Evolutionary conservation across 2,113 vertebrate genomes (phyloP).

Genomic region (Collichthys lucidus): DNA sequence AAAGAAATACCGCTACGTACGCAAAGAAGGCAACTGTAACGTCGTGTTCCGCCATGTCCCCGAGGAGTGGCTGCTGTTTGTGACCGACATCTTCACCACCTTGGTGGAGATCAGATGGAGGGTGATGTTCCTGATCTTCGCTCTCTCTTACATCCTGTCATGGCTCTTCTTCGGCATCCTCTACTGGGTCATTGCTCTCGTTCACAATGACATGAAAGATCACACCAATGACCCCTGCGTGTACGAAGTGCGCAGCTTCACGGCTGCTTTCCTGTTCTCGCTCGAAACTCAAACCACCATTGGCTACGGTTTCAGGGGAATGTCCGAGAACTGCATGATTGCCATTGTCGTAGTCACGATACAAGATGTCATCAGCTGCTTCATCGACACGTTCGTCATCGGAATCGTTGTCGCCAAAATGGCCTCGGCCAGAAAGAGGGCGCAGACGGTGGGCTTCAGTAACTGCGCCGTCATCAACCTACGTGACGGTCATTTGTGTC

Average conservation of each 20-base stretch:
- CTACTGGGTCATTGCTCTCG: conserved; percentile 92
- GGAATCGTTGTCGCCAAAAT: conserved; percentile 94
- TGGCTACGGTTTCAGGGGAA: conserved; percentile 92
- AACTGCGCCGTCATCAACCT: conserved; percentile 89
- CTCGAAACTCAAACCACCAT: conserved; percentile 97
- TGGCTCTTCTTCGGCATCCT: conserved; percentile 93
- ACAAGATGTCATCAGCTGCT: conserved; percentile 92
- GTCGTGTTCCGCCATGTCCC: conserved; percentile 91
- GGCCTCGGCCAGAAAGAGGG: conserved; percentile 93
- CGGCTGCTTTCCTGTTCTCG: conserved; percentile 93
- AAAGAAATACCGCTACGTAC: conserved; percentile 81
- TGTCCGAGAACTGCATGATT: conserved; percentile 91
- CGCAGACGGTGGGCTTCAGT: conserved; percentile 96
- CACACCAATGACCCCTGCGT: conserved; percentile 84
- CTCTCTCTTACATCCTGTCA: conserved; percentile 93
- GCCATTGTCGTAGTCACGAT: conserved; percentile 90
- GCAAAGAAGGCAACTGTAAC: conserved; percentile 92
- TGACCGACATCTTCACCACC: conserved; percentile 95
- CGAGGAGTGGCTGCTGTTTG: conserved; percentile 91
- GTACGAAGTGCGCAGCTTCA: conserved; percentile 92
- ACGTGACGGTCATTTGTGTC: conserved; percentile 87
- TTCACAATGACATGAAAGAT: conserved; percentile 86
- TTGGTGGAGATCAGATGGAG: conserved; percentile 97
- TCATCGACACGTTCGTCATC: conserved; percentile 95
- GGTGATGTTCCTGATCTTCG: conserved; percentile 94